Percentiles rank a stretch among this genome's conserved stretches.
These are phyloP conservation scores for Aptenodytes patagonicus DNA, from an alignment of 2,113 vertebrate species.

Conservation along the genomic window DNA sequence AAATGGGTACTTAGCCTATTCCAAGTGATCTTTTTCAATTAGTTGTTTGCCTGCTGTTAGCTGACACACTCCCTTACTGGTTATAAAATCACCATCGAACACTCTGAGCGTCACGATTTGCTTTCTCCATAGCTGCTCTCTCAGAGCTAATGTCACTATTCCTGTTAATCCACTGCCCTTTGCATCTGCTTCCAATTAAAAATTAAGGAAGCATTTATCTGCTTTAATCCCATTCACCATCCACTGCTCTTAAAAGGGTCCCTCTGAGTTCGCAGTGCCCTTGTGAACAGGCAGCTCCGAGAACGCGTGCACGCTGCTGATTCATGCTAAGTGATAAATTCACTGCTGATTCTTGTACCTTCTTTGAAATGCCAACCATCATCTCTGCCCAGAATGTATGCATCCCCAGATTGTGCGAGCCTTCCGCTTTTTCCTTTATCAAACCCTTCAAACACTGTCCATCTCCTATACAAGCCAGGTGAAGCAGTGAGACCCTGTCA, in stretches of 20 bases:
- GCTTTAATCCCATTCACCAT: background rate
- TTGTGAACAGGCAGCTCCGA: background rate
- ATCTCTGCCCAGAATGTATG: background rate
- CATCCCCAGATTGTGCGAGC: background rate
- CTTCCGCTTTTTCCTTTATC: background rate
- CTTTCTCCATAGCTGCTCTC: background rate
- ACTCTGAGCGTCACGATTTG: background rate
- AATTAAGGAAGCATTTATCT: slow-evolving; percentile 1
- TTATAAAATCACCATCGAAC: background rate
- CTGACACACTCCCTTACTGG: background rate
- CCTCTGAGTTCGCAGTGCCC: background rate
- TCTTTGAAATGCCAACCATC: background rate
- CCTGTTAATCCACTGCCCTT: slow-evolving; percentile 7
- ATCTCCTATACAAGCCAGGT: background rate
- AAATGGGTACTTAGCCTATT: background rate
- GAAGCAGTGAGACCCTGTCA: background rate
- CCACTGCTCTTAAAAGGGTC: background rate
- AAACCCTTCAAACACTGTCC: background rate
- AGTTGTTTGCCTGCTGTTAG: background rate
- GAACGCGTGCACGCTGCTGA: fast-evolving
- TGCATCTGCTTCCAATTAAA: slow-evolving; percentile 22
- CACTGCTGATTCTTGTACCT: background rate
- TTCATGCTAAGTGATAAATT: background rate
- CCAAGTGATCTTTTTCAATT: background rate
- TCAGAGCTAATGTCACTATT: background rate